Evolutionary conservation across 1,140 invertebrate species (phyloP).

Genomic region (Drosophila quadrilineata): DNA sequence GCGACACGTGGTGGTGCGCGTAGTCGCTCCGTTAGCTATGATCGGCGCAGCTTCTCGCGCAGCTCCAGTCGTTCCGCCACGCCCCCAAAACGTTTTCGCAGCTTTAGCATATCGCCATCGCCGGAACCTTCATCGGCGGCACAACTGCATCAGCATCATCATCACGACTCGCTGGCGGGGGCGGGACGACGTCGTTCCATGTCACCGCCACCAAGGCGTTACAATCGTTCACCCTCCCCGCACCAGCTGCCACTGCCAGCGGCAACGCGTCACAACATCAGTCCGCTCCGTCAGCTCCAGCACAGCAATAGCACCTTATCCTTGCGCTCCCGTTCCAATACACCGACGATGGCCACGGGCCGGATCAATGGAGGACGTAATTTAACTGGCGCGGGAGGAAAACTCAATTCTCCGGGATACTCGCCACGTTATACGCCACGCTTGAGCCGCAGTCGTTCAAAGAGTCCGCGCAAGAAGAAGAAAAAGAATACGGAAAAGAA

Average conservation of each 20-base stretch:
- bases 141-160: slow-evolving; percentile 6
- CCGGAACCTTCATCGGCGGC: slow-evolving; percentile 26
- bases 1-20: slow-evolving; percentile 82
- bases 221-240: slow-evolving; percentile 45
- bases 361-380: slow-evolving; percentile 57
- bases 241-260: not conserved
- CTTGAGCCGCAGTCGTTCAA: slow-evolving; percentile 63
- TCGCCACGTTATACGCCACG: slow-evolving; percentile 69
- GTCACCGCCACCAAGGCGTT: slow-evolving; percentile 29
- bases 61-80: slow-evolving; percentile 52
- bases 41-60: slow-evolving; percentile 39
- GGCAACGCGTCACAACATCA: slow-evolving; percentile 15
- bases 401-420: slow-evolving; percentile 44
- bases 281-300: slow-evolving; percentile 42
- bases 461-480: slow-evolving; percentile 66
- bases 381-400: slow-evolving; percentile 14
- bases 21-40: slow-evolving; percentile 57
- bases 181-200: slow-evolving; percentile 19
- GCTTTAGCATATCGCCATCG: slow-evolving; percentile 70
- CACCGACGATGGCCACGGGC: too few relatives aligned
- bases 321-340: slow-evolving; percentile 55
- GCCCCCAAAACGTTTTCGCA: slow-evolving; percentile 63
- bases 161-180: slow-evolving; percentile 29
- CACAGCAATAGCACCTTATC: slow-evolving; percentile 57
- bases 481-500: slow-evolving; percentile 68